Evolutionary conservation across 2,113 vertebrate species (phyloP), one percentile per base, ranked within the genome.

Genomic region (Ceyx melanurus): DNA sequence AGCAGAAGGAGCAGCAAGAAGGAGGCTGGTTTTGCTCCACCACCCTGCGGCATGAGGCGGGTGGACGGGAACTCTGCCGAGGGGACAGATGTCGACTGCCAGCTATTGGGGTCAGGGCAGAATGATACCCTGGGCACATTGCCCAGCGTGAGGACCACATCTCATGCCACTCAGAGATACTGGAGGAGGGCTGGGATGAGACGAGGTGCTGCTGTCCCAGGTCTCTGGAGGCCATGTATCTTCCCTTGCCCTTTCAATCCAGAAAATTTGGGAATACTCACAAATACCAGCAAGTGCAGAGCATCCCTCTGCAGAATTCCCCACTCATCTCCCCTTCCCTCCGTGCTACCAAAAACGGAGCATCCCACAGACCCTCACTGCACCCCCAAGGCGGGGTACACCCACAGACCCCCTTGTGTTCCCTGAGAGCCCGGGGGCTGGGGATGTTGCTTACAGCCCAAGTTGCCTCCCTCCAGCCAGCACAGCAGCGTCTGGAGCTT

Each of bases 281-380:
- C 4, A 8, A 50, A 50, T 9, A 35, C 5, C 45, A 65, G 29
- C 2, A 6, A 76, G 6, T 17, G 42, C 0, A 0, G n/a, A 58
- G 45, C 40, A 29, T 21, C 37, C 25, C 46, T 3, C 1, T 29
- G 10, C 5, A 37, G 37, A 33, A 70, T 54, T 46, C 51, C 7
- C 10, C 1, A 3, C 43, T 54, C 35, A 42, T 35, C 42, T 72
- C 22, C 21, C n/a, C 29, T 53, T 64, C 48, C 35, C 40, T 75
- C 45, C 7, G 9, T 2, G 2, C 37, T 37, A 1, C 67, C 2
- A 1, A 13, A 53, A 25, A 8, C 0, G 0, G 58, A 72, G 50
- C 71, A 29, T 26, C 43, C 72, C 67, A 7, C 0, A 26, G 58
- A 57, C 25, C 17, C 29, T 64, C 1, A 0, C 66, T 54, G 68